Conservation (phyloP, 2,888 invertebrate species). For the Octodonta nipae region DNA sequence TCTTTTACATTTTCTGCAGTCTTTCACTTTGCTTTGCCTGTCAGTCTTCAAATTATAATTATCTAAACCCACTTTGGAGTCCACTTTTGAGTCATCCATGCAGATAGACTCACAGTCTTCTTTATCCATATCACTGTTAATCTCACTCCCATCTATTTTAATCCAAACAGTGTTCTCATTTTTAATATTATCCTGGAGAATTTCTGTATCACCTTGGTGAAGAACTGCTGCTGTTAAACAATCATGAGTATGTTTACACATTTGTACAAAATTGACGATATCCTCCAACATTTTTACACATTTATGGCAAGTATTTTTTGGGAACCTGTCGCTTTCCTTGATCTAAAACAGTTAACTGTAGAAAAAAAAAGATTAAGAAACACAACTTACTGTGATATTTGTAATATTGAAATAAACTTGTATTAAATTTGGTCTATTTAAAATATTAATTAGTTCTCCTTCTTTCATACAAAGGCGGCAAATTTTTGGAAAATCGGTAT, state of each 20-base stretch:
- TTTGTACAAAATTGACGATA: slow-evolving; percentile 7
- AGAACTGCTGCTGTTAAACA: slow-evolving; percentile 4
- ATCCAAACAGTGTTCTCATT: slow-evolving; percentile 1
- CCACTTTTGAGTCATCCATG: slow-evolving; percentile 3
- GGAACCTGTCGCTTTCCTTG: slow-evolving; percentile 10
- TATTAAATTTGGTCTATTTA: no score
- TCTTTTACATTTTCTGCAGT: background rate
- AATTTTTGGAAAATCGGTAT: no score
- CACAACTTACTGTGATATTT: no score
- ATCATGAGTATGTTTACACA: slow-evolving; percentile 10
- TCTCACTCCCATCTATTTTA: background rate
- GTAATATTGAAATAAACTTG: no score
- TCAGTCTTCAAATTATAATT: no score
- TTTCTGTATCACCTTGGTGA: background rate
- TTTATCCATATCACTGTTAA: slow-evolving; percentile 3
- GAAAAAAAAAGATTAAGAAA: slow-evolving; percentile 14
- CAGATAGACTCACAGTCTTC: slow-evolving; percentile 4
- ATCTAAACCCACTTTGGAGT: no score
- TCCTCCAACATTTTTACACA: slow-evolving; percentile 9
- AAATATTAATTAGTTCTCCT: no score
- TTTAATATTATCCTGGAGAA: background rate
- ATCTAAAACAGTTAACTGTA: no score
- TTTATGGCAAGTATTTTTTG: slow-evolving; percentile 9
- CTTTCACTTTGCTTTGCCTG: no score
- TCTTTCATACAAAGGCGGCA: no score